Conservation (phyloP, 2,888 invertebrate genomes). For the Megalurothrips usitatus region DNA sequence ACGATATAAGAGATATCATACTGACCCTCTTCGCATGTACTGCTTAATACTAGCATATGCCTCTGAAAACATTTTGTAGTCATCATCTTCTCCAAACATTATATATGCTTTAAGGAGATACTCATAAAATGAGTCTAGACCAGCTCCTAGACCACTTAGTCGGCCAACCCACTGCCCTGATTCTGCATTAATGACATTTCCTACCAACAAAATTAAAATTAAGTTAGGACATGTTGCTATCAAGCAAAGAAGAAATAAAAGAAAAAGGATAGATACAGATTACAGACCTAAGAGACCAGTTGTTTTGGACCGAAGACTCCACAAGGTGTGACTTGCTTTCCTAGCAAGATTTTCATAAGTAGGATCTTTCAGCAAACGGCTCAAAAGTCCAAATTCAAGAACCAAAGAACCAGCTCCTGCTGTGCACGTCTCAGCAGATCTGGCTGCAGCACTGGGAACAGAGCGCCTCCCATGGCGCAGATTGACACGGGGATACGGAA, state of each 20-base stretch:
- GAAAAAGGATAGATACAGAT: background rate
- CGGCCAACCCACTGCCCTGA: slow-evolving; percentile 57
- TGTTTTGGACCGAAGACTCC: slow-evolving; percentile 51
- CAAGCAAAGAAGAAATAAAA: background rate
- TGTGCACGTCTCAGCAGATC: slow-evolving; percentile 55
- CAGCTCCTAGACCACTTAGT: slow-evolving; percentile 58
- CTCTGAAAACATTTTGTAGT: slow-evolving; percentile 55
- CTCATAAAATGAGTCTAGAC: slow-evolving; percentile 59
- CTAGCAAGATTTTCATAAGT: slow-evolving; percentile 56
- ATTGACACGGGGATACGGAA: slow-evolving; percentile 55
- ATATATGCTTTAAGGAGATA: slow-evolving; percentile 59
- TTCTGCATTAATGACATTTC: slow-evolving; percentile 58
- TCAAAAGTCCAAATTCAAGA: slow-evolving; percentile 58
- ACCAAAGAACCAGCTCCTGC: slow-evolving; percentile 59
- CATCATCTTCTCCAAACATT: slow-evolving; percentile 55
- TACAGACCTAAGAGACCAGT: slow-evolving; percentile 55
- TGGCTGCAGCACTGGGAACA: slow-evolving; percentile 13
- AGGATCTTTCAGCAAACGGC: slow-evolving; percentile 54
- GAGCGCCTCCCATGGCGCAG: slow-evolving; percentile 47
- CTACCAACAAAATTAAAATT: slow-evolving; percentile 42
- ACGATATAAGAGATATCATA: background rate
- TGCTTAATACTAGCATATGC: slow-evolving; percentile 53
- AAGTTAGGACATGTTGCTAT: background rate
- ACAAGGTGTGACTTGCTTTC: slow-evolving; percentile 52
- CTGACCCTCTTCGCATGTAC: slow-evolving; percentile 55